Evolutionary conservation across 2,113 vertebrate species (phyloP), one percentile per base, ranked within the genome.

Genomic region (Ammodytes marinus): DNA sequence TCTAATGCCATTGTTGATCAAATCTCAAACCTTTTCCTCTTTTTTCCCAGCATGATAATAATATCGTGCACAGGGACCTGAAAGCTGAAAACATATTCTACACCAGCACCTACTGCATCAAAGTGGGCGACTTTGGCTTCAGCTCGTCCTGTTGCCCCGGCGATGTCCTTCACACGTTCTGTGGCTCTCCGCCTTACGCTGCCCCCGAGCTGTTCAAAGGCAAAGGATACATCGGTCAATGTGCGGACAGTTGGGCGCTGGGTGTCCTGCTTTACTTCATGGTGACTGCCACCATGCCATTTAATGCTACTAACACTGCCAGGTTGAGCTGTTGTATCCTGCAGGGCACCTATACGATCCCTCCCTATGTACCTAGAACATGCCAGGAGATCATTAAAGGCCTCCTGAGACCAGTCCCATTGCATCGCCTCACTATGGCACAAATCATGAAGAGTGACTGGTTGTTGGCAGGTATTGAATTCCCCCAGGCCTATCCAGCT

Each of bases 71-170:
- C 86, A 86, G 95, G 52, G 95, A 96, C 85, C 81, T 96, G 85
- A 96, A 96, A 61, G 94, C 95, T 4, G 94, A 96, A 84, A 96
- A 96, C 19, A 53, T 96, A 27, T 95, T 95, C 85, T 95, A 95
- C 91, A 93, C 93, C 68, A 88, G 81, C 79, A 88, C 79, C n/a
- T 88, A 84, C 88, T 92, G 91, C 81, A 90, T 96, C 60, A 96
- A 96, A 81, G 92, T 96, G 17, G 95, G 95, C 0, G 95, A 96
- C 86, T 96, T 96, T 75, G 95, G 95, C 59, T 95, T 96, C 87
- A 95, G 95, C 61, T 76, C 90, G 0, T 50, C 77, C n/a, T 90
- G 85, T 74, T 45, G 73, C 39, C 86, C 90, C n/a, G 37, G n/a
- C 0, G 88, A 94, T 0, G 54, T 89, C 40, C 92, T 96, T 2